phyloP scores from a whole-genome alignment of 2,797 vertebrate species.

The Ctenopoma multispine region DNA sequence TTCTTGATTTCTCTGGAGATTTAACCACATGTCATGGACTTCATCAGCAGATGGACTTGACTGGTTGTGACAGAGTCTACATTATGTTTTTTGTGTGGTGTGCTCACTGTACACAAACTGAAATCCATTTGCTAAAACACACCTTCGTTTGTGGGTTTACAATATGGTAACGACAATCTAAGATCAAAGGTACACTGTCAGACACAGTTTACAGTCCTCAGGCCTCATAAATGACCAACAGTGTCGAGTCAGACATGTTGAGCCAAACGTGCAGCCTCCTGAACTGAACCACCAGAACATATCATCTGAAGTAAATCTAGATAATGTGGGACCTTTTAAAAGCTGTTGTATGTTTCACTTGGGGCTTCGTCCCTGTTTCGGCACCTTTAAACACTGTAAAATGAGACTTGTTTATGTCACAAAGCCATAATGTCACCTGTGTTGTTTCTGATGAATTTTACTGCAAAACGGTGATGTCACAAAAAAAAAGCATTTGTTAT shows the following conservation, averaged over 20 bases:
- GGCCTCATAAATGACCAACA: too few relatives aligned
- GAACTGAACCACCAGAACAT: too few relatives aligned
- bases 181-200: not conserved
- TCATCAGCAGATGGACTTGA: too few relatives aligned
- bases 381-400: slow-evolving; percentile 54
- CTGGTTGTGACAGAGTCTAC: too few relatives aligned
- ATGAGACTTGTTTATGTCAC: slow-evolving; percentile 32
- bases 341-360: slow-evolving; percentile 12
- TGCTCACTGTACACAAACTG: too few relatives aligned
- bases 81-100: too few relatives aligned
- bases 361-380: slow-evolving; percentile 1
- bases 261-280: too few relatives aligned
- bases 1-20: too few relatives aligned
- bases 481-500: slow-evolving; percentile 9
- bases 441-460: slow-evolving; percentile 37
- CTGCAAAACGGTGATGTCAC: slow-evolving; percentile 46
- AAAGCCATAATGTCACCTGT: slow-evolving; percentile 56
- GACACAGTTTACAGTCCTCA: not conserved
- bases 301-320: not conserved
- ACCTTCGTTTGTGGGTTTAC: not conserved
- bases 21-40: too few relatives aligned
- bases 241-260: not conserved
- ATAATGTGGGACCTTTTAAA: slow-evolving; percentile 16
- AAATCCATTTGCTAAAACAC: not conserved
- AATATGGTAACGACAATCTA: slow-evolving; percentile 3